Base-by-base conservation (phyloP, 2,113 vertebrate genomes). In the Zosterops pallidus region DNA sequence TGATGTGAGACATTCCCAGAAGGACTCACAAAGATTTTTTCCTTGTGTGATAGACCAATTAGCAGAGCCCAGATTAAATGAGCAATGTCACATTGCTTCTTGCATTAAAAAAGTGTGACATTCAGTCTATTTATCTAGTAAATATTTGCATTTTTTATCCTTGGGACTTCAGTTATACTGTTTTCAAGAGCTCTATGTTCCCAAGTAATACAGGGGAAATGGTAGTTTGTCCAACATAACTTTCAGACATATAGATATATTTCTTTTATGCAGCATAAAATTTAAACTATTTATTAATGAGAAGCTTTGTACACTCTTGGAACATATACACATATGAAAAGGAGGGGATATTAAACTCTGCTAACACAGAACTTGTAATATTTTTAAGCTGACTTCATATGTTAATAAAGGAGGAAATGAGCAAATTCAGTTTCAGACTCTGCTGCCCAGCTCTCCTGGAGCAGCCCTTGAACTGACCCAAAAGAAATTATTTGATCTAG, bases 1-100 rank as follows among this genome's bases (percentile, higher is more conserved):
- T 91, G 95, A 93, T 91, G 90, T 97, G 98, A 98, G 97, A 86
- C 97, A 92, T 98, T 98, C 98, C 97, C 97, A 98, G 96, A 98
- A 98, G 98, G 97, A 97, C 96, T 57, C 74, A 91, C 75, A 78
- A 69, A 86, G 93, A 91, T 49, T 97, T 90, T 90, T 96, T 87
- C 63, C 25, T 68, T 94, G 75, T 93, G 69, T 90, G 81, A 42
- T 76, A 89, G 79, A 94, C 88, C 85, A 92, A 96, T 96, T 97
- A 95, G 63, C 79, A 91, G 92, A 91, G 90, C 71, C 65, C 70
- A 95, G 81, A 97, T 88, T 94, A 97, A 94, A 93, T 37, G 78
- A 92, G 64, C 88, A 96, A 90, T 91, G 92, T 95, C 94, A 91
- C 50, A 52, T 84, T 72, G 86, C 65, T 89, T 65, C 50, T 92